phyloP scores from a whole-genome alignment of 2,113 vertebrate species.

The Trogon surrucura region DNA sequence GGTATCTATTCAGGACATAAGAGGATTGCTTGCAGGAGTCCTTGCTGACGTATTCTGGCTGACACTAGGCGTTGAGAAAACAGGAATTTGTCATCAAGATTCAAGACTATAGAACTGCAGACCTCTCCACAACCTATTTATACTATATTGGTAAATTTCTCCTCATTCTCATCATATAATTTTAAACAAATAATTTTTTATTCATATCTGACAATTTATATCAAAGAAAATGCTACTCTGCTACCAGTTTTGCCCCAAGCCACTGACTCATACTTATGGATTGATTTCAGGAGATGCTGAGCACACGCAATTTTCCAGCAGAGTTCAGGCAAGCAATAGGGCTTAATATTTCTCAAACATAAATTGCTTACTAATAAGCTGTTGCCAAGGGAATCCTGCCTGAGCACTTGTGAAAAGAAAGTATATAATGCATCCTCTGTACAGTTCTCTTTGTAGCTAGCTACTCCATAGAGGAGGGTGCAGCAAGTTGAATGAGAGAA shows the following conservation, averaged over 20 bases:
- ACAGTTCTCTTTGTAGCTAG: background rate
- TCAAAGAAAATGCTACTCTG: background rate
- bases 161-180: background rate
- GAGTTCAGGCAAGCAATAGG: background rate
- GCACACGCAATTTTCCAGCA: background rate
- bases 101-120: background rate
- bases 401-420: background rate
- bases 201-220: background rate
- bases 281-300: constrained; percentile 27
- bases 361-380: background rate
- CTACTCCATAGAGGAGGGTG: background rate
- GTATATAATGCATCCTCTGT: background rate
- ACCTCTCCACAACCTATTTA: background rate
- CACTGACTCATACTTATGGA: background rate
- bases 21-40: background rate
- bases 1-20: background rate
- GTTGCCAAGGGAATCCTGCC: background rate
- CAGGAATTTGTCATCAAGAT: background rate
- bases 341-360: constrained; percentile 1
- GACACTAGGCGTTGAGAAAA: background rate
- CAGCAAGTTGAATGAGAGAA: background rate
- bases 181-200: background rate
- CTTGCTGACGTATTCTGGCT: background rate
- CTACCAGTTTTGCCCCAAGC: background rate
- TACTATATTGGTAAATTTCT: background rate